Evolutionary conservation across 2,888 invertebrate species (phyloP).

Genomic region (Sepioteuthis lessoniana): DNA sequence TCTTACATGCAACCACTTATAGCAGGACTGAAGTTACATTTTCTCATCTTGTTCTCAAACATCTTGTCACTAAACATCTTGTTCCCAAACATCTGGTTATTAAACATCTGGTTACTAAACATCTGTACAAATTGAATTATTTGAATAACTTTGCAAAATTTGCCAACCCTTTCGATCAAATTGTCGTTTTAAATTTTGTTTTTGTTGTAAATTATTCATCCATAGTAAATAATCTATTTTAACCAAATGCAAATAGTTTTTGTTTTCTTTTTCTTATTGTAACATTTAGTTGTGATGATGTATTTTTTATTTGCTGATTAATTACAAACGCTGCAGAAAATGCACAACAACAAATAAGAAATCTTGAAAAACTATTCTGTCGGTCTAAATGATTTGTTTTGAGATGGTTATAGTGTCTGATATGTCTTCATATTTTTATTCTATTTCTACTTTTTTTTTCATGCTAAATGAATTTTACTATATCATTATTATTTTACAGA

Average conservation of each 20-base stretch:
- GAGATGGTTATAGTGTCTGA: not conserved
- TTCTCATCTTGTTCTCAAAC: too few species aligned
- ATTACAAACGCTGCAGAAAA: not conserved
- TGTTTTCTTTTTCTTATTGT: not conserved
- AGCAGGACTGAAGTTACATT: too few species aligned
- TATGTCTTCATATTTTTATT: not conserved
- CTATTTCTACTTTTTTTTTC: not conserved
- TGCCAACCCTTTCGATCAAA: too few species aligned
- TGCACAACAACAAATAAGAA: not conserved
- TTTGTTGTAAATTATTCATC: not conserved
- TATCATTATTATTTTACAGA: not conserved
- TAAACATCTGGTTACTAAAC: too few species aligned
- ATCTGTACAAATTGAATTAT: too few species aligned
- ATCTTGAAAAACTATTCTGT: not conserved
- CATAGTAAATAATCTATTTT: not conserved
- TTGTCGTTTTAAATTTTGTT: too few species aligned
- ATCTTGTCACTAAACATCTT: too few species aligned
- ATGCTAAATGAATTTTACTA: not conserved
- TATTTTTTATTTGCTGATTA: not conserved
- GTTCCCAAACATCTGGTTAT: too few species aligned
- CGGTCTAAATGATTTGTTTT: not conserved
- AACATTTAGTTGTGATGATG: not conserved
- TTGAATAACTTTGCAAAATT: too few species aligned
- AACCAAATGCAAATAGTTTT: not conserved
- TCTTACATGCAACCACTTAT: too few species aligned